Evolutionary conservation across 2,113 vertebrate genomes (phyloP).

Genomic region (Pterocles burchelli): DNA sequence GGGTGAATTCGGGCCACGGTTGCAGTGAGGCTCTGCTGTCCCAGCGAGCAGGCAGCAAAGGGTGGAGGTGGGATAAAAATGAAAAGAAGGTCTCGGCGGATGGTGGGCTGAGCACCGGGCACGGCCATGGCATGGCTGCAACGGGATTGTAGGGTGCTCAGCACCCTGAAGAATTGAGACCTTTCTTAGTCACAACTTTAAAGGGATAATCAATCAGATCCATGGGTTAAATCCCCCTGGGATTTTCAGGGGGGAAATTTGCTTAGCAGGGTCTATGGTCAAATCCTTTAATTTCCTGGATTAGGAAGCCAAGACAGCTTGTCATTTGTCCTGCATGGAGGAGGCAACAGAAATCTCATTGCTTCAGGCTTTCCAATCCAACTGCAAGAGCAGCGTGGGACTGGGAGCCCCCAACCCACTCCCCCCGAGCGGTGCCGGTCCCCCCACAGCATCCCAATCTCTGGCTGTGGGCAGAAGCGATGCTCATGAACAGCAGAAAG

Average conservation of each 20-base stretch:
- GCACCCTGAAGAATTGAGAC: not conserved
- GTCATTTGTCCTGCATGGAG: not conserved
- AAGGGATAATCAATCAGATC: constrained; percentile 33
- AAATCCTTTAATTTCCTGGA: constrained; percentile 72
- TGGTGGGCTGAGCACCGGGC: accelerated
- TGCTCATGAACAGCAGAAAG: not conserved
- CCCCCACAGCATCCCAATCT: not conserved
- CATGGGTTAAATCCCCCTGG: constrained; percentile 45
- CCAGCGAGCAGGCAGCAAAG: accelerated
- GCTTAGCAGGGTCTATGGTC: constrained; percentile 31
- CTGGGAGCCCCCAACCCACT: not conserved
- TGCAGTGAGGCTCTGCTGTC: not conserved
- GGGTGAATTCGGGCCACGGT: accelerated
- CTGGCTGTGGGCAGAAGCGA: accelerated
- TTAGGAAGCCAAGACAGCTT: constrained; percentile 38
- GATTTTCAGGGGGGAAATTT: constrained; percentile 45
- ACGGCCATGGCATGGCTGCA: accelerated
- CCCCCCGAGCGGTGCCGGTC: accelerated
- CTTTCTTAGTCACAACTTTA: constrained; percentile 33
- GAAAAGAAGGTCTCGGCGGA: accelerated
- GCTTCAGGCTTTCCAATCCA: not conserved
- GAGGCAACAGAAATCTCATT: not conserved
- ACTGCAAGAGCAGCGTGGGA: not conserved
- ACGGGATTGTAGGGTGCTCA: not conserved
- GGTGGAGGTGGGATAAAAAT: not conserved